Conservation (phyloP, 1,140 invertebrate species). For the Drosophila auraria region DNA sequence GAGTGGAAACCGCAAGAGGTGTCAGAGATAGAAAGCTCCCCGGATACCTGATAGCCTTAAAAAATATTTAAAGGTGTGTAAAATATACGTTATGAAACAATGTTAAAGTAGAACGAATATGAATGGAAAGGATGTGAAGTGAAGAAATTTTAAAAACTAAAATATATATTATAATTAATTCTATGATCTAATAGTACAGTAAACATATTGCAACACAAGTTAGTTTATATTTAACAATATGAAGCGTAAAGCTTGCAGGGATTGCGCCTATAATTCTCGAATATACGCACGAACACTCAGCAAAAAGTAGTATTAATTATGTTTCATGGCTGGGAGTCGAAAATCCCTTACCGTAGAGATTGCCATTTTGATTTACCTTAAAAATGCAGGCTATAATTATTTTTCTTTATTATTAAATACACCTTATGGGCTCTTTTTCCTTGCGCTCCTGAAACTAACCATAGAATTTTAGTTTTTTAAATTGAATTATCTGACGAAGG, state of each 20-base stretch:
- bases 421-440: neutral
- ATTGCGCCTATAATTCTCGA: too few species aligned
- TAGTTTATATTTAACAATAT: too few species aligned
- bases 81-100: neutral
- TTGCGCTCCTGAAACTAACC: neutral
- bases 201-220: too few species aligned
- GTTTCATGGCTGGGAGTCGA: too few species aligned
- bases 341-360: neutral
- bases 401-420: neutral
- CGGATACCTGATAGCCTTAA: constrained; percentile 5
- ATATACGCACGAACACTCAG: too few species aligned
- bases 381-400: neutral
- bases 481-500: constrained; percentile 19
- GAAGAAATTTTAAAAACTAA: too few species aligned
- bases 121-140: neutral
- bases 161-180: too few species aligned
- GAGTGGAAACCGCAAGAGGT: constrained; percentile 24
- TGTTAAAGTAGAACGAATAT: neutral
- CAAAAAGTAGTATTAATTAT: too few species aligned
- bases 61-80: neutral
- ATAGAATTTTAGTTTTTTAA: constrained; percentile 12
- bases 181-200: too few species aligned
- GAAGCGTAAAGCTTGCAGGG: too few species aligned
- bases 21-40: neutral
- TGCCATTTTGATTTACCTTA: neutral